Base-by-base conservation (phyloP, 1,140 invertebrate species). In the Megalonaias nervosa region DNA sequence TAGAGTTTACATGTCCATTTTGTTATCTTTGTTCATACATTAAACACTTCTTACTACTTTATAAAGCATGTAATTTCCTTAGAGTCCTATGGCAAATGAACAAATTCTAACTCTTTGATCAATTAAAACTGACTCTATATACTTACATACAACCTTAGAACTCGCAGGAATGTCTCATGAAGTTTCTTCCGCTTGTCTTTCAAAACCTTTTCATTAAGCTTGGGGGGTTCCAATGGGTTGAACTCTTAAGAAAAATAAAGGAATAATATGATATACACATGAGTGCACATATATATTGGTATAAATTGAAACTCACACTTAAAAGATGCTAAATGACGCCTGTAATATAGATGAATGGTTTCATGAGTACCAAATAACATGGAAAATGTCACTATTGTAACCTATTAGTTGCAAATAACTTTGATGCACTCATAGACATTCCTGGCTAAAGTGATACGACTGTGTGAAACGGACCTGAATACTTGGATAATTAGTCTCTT, bases 121-220 rank as follows among this genome's bases (percentile, higher is more conserved):
- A 48, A 48, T 19, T n/a, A 65, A 2, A 23, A 17, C 21, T n/a
- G 23, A 48, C 38, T 31, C 31, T 48, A 59, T n/a, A 65, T 94
- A 96, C 96, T 96, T 95, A 97, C 97, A 95, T 98, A 98, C 93
- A 99, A 95, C 91, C 95, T 95, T 83, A 98, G 93, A 57, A 99
- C 96, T 85, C 97, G 93, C 82, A 98, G 96, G 91, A 98, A 94
- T 4, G 97, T 99, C 90, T 99, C 98, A 90, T 96, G 95, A 13
- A 99, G 91, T 91, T 99, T 99, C 89, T 97, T 97, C 82, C 98
- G 92, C 91, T 99, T 99, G 86, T 99, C 98, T 91, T 97, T 97
- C 68, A 99, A 91, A 21, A 99, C 97, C 84, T 89, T 99, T 88
- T 99, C 97, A 92, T 98, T 98, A 2, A 99, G 90, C 19, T 96